Conservation (phyloP, 2,888 invertebrate genomes). For the Nymphalis urticae region DNA sequence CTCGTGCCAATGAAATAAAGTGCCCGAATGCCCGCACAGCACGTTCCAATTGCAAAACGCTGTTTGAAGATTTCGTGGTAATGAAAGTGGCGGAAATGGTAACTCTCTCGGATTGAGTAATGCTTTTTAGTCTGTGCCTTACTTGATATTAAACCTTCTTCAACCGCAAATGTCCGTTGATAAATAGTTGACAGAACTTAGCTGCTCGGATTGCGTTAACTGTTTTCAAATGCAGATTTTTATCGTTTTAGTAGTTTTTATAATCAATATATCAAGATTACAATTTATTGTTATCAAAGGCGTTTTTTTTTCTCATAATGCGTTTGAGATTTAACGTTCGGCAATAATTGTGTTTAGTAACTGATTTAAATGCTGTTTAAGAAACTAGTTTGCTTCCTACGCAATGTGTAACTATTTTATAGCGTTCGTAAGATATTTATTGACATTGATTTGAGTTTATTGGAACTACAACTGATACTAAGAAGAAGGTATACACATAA, state of each 20-base stretch:
- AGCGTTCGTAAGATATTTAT: slow-evolving; percentile 10
- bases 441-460: slow-evolving; percentile 18
- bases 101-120: slow-evolving; percentile 47
- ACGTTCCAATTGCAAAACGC: slow-evolving; percentile 77
- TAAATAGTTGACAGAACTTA: slow-evolving; percentile 30
- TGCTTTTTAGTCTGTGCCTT: slow-evolving; percentile 36
- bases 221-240: slow-evolving; percentile 11
- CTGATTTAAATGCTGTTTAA: slow-evolving; percentile 20
- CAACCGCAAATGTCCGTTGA: slow-evolving; percentile 28
- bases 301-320: slow-evolving; percentile 7
- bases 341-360: slow-evolving; percentile 18
- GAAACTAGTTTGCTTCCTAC: slow-evolving; percentile 29
- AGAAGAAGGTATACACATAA: neutral
- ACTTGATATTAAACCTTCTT: slow-evolving; percentile 26
- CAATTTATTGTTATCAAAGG: slow-evolving; percentile 5
- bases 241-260: slow-evolving; percentile 24
- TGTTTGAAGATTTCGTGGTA: slow-evolving; percentile 59
- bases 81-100: slow-evolving; percentile 69
- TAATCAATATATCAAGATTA: slow-evolving; percentile 14
- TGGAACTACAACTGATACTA: slow-evolving; percentile 1
- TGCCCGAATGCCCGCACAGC: slow-evolving; percentile 75
- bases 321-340: slow-evolving; percentile 20
- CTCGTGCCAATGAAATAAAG: slow-evolving; percentile 76
- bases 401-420: slow-evolving; percentile 18
- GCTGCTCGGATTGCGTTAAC: slow-evolving; percentile 21